A percentile compares a stretch with the other conserved stretches of the same genome.
Conservation (phyloP, 2,113 vertebrate species). For the Athene cunicularia region DNA sequence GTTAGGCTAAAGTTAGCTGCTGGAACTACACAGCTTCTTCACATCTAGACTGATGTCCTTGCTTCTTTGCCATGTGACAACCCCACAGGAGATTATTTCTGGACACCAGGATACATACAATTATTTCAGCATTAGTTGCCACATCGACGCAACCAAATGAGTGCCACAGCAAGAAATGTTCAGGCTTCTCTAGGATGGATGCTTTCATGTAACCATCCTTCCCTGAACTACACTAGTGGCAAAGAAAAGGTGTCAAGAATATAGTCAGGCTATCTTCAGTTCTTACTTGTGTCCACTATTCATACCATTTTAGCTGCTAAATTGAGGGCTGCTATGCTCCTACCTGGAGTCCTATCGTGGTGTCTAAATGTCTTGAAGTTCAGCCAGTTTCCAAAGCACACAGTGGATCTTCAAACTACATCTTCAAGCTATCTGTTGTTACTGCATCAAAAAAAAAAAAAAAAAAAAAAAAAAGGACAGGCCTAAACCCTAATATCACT, state of each 20-base stretch:
- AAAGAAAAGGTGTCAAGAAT: not conserved
- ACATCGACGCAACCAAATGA: not conserved
- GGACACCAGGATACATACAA: not conserved
- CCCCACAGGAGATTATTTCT: not conserved
- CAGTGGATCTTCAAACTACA: not conserved
- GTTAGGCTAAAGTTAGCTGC: slow-evolving; percentile 4
- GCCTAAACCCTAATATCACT: not conserved
- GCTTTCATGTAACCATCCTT: not conserved
- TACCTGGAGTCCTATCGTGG: not conserved
- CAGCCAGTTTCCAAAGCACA: not conserved
- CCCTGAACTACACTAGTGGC: accelerated
- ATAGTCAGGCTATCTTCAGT: not conserved
- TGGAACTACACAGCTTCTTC: not conserved
- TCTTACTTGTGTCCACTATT: not conserved
- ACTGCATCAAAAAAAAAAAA: not conserved
- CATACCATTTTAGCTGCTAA: not conserved
- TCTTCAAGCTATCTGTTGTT: not conserved
- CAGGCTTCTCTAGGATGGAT: not conserved
- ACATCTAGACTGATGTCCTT: not conserved
- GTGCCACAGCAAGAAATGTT: not conserved
- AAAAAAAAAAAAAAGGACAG: not conserved
- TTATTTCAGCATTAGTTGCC: not conserved
- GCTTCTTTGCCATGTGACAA: not conserved
- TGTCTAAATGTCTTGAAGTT: not conserved
- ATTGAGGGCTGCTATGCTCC: not conserved